A percentile compares a stretch with the other conserved stretches of the same genome.
Evolutionary conservation across 2,797 vertebrate genomes (phyloP).

Genomic region (Falco cherrug): DNA sequence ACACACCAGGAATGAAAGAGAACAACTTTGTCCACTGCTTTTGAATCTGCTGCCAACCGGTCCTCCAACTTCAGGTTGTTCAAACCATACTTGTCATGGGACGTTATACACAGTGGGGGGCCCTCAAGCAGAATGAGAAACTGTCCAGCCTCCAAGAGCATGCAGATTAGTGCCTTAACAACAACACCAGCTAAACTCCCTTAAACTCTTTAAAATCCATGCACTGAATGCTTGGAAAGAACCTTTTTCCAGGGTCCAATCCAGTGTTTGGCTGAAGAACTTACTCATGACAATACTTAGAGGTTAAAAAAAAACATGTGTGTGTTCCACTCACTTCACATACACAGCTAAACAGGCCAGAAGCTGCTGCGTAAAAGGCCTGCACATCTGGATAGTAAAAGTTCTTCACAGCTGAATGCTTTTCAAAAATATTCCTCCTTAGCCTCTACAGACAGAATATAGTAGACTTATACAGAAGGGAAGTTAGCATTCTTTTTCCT

Average conservation of each 20-base stretch:
- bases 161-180: not conserved
- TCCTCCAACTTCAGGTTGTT: not conserved
- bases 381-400: not conserved
- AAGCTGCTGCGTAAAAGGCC: not conserved
- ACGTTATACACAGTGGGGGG: not conserved
- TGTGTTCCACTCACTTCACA: not conserved
- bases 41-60: not conserved
- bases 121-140: not conserved
- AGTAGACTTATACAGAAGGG: not conserved
- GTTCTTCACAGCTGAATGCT: not conserved
- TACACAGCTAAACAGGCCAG: not conserved
- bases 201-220: not conserved
- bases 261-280: not conserved
- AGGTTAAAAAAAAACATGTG: not conserved
- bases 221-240: not conserved
- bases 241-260: not conserved
- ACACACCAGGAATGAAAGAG: rapidly evolving
- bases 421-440: not conserved
- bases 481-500: not conserved
- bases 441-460: not conserved
- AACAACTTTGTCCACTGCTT: not conserved
- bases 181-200: not conserved
- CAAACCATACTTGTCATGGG: not conserved
- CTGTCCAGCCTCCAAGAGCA: not conserved
- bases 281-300: not conserved